Evolutionary conservation across 2,113 vertebrate species (phyloP), one percentile per base, ranked within the genome.

Genomic region (Oxyura jamaicensis): DNA sequence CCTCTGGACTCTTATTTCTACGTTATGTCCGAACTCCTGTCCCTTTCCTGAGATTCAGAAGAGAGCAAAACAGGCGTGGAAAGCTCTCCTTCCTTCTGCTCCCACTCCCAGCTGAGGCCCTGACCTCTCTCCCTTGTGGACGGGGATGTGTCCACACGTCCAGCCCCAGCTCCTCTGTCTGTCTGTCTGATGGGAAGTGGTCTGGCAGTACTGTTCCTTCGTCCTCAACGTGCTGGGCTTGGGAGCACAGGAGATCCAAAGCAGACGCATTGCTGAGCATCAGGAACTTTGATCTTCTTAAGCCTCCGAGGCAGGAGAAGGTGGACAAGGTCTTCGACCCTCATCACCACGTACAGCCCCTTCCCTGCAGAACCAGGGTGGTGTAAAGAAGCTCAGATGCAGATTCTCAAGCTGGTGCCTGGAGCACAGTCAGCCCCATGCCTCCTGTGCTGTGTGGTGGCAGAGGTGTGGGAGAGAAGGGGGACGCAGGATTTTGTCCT

Each of bases 191-290:
- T 50, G 28, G 19, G 33, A 36, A 22, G 14, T 1, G 21, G 44
- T 4, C 36, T 28, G 25, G 63, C 63, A 31, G 48, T 0, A 4
- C 69, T 65, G 42, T 28, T 53, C 80, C 1, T 6, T 1, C 8
- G 23, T 25, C 46, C 67, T 62, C 33, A 66, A 56, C 4, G 26
- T 41, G 3, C 25, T 0, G 0, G 35, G 23, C 41, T 78, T 5
- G 41, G 53, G 50, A 58, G 7, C 36, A 25, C 4, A 3, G 0
- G 0, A 0, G 3, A 3, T 39, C 33, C 59, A 2, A 44, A 48
- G 80, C 52, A 23, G 74, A 10, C 82, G 35, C 25, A 0, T 1
- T 3, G n/a, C 73, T n/a, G 73, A 63, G 78, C 62, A 26, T 13
- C 52, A 18, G 53, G 21, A 77, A 14, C 66, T 72, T 23, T 18